These are phyloP conservation scores for Teleogryllus occipitalis DNA, from an alignment of 1,140 invertebrate species.

Conservation along the genomic window DNA sequence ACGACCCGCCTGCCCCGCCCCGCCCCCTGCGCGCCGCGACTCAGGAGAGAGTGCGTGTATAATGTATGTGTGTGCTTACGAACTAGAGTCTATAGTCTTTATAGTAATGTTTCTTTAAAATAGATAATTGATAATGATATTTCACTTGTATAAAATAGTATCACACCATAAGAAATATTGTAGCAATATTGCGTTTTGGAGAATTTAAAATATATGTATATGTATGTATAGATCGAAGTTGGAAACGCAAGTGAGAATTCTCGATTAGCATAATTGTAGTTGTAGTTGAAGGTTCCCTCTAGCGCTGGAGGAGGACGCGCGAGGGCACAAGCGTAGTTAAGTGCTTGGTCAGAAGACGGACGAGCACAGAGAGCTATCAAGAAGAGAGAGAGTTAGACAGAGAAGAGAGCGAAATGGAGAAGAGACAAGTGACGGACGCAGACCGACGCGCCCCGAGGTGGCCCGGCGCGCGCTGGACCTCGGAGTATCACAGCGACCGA, in stretches of 20 bases:
- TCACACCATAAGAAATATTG: slow-evolving; percentile 5
- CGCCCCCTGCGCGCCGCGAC: too few relatives aligned
- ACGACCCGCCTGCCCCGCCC: too few relatives aligned
- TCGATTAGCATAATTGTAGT: background rate
- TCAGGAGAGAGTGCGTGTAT: background rate
- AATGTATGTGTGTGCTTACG: background rate
- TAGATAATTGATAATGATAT: slow-evolving; percentile 6
- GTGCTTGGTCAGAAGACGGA: background rate
- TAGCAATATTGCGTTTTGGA: background rate
- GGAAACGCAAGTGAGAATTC: background rate
- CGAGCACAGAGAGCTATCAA: background rate
- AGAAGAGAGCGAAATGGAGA: background rate
- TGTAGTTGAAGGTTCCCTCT: background rate
- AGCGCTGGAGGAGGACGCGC: background rate
- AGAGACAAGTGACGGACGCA: background rate
- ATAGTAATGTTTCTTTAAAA: slow-evolving; percentile 6
- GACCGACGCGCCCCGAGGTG: background rate
- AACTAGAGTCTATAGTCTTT: background rate
- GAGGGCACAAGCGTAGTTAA: background rate
- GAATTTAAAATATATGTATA: background rate
- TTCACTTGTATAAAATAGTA: slow-evolving; percentile 2
- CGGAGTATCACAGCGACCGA: slow-evolving; percentile 21
- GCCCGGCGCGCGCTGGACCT: background rate
- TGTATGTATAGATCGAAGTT: background rate
- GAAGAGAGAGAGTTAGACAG: background rate